A percentile compares a stretch with the other conserved stretches of the same genome.
Evolutionary conservation across 2,113 vertebrate species (phyloP).

Genomic region (Atlantisia rogersi): DNA sequence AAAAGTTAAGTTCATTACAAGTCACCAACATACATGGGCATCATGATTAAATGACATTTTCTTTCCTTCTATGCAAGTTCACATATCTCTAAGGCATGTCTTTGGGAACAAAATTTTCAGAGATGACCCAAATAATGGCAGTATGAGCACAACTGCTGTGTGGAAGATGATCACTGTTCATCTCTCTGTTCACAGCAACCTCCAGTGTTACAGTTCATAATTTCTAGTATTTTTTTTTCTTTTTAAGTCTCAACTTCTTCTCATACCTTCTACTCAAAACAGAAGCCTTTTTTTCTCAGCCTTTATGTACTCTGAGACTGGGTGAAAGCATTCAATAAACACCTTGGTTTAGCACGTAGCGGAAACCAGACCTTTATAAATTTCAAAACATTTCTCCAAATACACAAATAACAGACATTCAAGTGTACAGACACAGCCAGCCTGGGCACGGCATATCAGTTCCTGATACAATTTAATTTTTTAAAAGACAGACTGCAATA

Average conservation of each 20-base stretch:
- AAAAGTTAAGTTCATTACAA: neutral
- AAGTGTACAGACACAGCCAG: neutral
- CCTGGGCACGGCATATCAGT: fast-evolving
- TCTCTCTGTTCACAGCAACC: neutral
- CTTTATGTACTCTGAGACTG: neutral
- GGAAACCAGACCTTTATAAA: neutral
- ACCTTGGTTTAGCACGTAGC: neutral
- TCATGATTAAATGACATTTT: neutral
- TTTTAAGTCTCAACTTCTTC: neutral
- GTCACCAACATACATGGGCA: fast-evolving
- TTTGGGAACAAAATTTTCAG: neutral
- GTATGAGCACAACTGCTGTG: neutral
- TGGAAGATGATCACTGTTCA: neutral
- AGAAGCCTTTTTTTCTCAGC: neutral
- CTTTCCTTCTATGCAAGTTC: neutral
- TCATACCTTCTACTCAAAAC: neutral
- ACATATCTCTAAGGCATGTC: neutral
- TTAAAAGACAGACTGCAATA: neutral
- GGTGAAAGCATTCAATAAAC: neutral
- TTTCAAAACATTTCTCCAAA: neutral
- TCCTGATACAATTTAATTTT: neutral
- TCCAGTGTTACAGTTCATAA: neutral
- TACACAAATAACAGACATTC: neutral
- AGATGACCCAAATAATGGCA: neutral
- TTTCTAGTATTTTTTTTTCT: neutral